Percentiles rank a stretch among this genome's conserved stretches.
These are phyloP conservation scores for Holocentrus rufus DNA, from an alignment of 2,797 vertebrate species.

Conservation along the genomic window DNA sequence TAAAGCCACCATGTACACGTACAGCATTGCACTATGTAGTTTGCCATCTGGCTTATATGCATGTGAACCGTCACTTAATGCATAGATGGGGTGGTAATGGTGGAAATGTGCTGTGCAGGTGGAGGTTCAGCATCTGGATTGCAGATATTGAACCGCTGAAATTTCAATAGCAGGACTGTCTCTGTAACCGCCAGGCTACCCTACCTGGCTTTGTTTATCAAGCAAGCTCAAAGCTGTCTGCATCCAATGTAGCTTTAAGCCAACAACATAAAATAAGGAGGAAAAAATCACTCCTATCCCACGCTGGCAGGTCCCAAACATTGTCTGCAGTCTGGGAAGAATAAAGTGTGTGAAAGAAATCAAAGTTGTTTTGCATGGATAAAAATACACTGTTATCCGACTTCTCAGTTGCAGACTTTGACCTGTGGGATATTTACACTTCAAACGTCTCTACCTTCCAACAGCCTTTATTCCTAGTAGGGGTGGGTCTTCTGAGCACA, in stretches of 20 bases:
- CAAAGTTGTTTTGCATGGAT: slow-evolving; percentile 56
- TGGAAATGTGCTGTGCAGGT: not conserved
- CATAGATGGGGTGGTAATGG: not conserved
- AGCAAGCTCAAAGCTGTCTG: slow-evolving; percentile 11
- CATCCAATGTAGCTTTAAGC: slow-evolving; percentile 56
- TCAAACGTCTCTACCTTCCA: slow-evolving; percentile 64
- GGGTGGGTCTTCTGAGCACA: slow-evolving; percentile 30
- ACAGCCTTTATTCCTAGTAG: slow-evolving; percentile 42
- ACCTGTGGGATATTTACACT: slow-evolving; percentile 75
- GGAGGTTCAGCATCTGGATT: not conserved
- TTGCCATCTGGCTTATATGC: not conserved
- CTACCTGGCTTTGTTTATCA: slow-evolving; percentile 28
- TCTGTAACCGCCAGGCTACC: slow-evolving; percentile 12
- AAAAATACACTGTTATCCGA: slow-evolving; percentile 62
- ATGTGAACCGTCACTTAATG: too few relatives aligned
- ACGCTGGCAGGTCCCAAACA: slow-evolving; percentile 41
- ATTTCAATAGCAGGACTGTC: slow-evolving; percentile 23
- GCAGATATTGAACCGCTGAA: slow-evolving; percentile 3
- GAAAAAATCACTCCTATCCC: slow-evolving; percentile 44
- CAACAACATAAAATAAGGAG: slow-evolving; percentile 18
- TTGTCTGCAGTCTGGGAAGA: slow-evolving; percentile 58
- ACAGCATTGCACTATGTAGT: not conserved
- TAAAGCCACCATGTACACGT: not conserved
- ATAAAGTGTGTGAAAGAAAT: slow-evolving; percentile 55
- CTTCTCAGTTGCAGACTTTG: slow-evolving; percentile 59